phyloP scores from a whole-genome alignment of 2,113 vertebrate species.

The Hassar affinis region DNA sequence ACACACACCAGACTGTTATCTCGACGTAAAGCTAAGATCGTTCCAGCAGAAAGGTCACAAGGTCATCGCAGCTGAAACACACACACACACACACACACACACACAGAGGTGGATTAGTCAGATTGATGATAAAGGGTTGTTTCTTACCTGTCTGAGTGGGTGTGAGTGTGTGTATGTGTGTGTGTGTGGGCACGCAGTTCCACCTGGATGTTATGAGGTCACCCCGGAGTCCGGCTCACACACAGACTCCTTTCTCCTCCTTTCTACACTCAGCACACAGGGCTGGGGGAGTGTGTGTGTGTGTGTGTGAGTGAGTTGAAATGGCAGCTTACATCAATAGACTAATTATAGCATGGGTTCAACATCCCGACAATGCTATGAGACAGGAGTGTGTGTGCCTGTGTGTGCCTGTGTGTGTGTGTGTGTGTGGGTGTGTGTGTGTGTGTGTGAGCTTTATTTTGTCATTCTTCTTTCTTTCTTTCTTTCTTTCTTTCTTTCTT shows the following conservation, averaged over 20 bases:
- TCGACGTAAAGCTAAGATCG: neutral
- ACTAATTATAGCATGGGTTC: slow-evolving; percentile 90
- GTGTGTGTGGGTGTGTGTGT: neutral
- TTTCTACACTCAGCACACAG: slow-evolving; percentile 76
- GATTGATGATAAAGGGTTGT: neutral
- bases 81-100: neutral
- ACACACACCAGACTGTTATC: neutral
- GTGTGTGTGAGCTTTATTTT: neutral
- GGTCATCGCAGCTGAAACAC: neutral
- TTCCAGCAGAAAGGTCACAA: neutral
- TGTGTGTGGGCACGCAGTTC: slow-evolving; percentile 45
- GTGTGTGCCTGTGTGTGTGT: neutral
- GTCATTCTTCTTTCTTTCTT: neutral
- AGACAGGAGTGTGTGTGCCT: slow-evolving; percentile 42
- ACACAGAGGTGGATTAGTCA: neutral
- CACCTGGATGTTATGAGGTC: slow-evolving; percentile 68
- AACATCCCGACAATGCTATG: slow-evolving; percentile 73
- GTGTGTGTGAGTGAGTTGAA: slow-evolving; percentile 83
- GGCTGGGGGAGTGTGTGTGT: slow-evolving; percentile 49
- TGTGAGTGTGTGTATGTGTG: slow-evolving; percentile 52
- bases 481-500: neutral
- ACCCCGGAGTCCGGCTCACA: slow-evolving; percentile 73
- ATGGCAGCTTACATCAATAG: slow-evolving; percentile 94
- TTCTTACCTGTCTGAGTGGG: slow-evolving; percentile 39
- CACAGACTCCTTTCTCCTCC: slow-evolving; percentile 85